phyloP scores from a whole-genome alignment of 2,113 vertebrate species.

The Crotalus viridis region DNA sequence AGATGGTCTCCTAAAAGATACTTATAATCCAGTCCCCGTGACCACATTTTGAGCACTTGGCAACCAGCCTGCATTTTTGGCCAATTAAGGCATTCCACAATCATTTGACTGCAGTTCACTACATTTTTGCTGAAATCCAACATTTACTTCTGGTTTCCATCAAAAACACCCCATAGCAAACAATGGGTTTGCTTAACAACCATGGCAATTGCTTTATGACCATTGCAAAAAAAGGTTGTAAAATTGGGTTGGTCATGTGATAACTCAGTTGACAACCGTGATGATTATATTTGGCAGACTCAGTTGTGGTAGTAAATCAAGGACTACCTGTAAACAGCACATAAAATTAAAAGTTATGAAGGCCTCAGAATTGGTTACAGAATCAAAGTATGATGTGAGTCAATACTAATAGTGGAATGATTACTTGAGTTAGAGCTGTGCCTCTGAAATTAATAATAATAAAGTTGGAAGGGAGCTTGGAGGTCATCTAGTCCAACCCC shows the following conservation, averaged over 20 bases:
- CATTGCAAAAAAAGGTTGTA: background rate
- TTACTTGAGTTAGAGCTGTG: background rate
- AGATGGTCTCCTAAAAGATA: background rate
- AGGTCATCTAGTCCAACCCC: no score
- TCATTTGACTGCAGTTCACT: background rate
- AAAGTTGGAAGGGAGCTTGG: no score
- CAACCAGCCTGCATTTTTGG: background rate
- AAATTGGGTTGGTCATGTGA: background rate
- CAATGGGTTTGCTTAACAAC: background rate
- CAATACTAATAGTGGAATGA: background rate
- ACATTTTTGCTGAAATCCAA: background rate
- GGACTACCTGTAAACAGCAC: background rate
- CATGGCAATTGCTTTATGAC: no score
- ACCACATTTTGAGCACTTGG: background rate
- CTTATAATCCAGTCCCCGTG: background rate
- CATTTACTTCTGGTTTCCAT: background rate
- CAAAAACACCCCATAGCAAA: background rate
- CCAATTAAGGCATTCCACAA: background rate
- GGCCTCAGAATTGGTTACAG: background rate
- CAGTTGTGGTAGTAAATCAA: background rate
- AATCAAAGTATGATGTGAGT: background rate
- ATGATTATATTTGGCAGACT: background rate
- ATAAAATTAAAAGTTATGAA: background rate
- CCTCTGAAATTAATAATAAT: background rate
- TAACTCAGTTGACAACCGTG: background rate